Conservation (phyloP, 1,140 invertebrate species). For the Yoshiicerus persimilis region DNA sequence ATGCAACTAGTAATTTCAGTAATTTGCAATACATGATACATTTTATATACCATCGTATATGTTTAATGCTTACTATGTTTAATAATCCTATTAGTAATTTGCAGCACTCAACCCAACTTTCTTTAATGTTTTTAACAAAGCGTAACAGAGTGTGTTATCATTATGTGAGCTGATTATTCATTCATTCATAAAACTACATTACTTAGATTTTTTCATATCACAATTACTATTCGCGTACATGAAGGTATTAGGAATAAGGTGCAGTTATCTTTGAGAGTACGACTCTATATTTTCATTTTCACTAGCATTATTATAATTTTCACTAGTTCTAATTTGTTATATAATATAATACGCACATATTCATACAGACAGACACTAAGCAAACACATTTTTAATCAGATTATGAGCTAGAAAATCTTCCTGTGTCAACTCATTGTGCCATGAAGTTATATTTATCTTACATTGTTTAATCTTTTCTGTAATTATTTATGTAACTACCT, state of each 20-base stretch:
- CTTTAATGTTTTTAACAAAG: neutral
- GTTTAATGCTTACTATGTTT: neutral
- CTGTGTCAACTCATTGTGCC: neutral
- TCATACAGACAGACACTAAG: neutral
- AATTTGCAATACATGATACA: neutral
- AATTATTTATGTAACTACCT: neutral
- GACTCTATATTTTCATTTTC: neutral
- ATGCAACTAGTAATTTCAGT: neutral
- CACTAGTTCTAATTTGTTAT: neutral
- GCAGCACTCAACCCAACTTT: neutral
- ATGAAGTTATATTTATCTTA: neutral
- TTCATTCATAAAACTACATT: neutral
- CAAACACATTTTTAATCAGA: neutral
- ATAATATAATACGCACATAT: neutral
- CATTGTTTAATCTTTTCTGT: neutral
- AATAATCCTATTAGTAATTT: too few species aligned
- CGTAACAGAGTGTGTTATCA: neutral
- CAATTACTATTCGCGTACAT: neutral
- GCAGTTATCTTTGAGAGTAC: neutral
- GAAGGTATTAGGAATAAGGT: neutral
- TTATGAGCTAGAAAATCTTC: neutral
- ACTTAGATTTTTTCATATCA: neutral
- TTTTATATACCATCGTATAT: neutral
- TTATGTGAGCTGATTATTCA: neutral
- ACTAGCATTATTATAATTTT: neutral